Base-by-base conservation (phyloP, 2,113 vertebrate genomes). In the Chaetops frenatus region DNA sequence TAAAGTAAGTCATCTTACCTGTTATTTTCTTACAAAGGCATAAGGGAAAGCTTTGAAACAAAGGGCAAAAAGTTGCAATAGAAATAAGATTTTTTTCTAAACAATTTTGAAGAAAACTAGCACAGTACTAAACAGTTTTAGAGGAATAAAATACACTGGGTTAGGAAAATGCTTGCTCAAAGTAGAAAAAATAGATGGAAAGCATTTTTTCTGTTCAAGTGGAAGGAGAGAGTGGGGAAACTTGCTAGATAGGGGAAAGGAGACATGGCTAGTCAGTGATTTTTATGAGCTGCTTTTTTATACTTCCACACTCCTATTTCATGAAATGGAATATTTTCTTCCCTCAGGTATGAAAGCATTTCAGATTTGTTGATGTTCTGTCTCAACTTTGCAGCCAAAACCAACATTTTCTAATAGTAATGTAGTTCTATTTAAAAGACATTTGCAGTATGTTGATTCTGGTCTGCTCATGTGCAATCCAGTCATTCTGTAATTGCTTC, bases 391-490 rank as follows among this genome's bases (percentile, higher is more conserved):
- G 47, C 40, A 88, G 45, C 18, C n/a, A 81, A 76, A 92, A 10
- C 35, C 15, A 91, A 82, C 73, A 56, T 88, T 82, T 81, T 92
- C 62, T 85, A 94, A 92, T 38, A 28, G 21, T 40, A 88, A 77
- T 88, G 10, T 65, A 86, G 90, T 85, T 86, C 57, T 71, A 65
- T 94, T 87, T 61, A 85, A 82, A 91, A 88, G 4, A 86, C 54
- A 79, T 81, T 72, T 84, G 33, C 64, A 86, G 16, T 73, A 79
- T 15, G 44, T 93, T 88, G 27, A 69, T 90, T 95, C 35, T 70
- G 28, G 27, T 57, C 23, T 22, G 16, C 31, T 72, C 70, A 42
- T 57, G 25, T 83, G 73, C 31, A 86, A 78, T 76, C 21, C 27
- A 24, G 33, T 45, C 35, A 60, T 73, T 86, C 69, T 45, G 69